phyloP scores from a whole-genome alignment of 2,113 vertebrate genomes.

The Ibidorhyncha struthersii region DNA sequence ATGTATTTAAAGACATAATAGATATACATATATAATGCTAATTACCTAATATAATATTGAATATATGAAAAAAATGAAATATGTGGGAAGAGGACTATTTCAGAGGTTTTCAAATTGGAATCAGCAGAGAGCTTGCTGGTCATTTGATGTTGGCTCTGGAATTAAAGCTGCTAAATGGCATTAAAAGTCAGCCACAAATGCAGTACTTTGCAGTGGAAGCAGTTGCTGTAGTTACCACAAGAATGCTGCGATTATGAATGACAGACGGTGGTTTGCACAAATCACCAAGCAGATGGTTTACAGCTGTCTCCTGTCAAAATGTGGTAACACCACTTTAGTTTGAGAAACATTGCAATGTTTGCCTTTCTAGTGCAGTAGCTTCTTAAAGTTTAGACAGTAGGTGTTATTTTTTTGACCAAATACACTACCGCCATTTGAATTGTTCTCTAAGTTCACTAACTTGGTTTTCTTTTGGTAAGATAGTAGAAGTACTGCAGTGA shows the following conservation, averaged over 20 bases:
- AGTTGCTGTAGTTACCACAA: background rate
- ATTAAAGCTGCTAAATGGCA: conserved; percentile 19
- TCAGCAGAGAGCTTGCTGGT: background rate
- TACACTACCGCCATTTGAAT: conserved; percentile 11
- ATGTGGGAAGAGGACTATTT: conserved; percentile 19
- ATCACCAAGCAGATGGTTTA: background rate
- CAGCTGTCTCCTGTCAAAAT: conserved; percentile 1
- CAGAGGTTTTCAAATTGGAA: conserved; percentile 6
- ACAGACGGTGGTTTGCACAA: background rate
- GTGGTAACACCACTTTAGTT: background rate
- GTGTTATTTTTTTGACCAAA: conserved; percentile 63
- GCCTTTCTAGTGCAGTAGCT: conserved; percentile 39
- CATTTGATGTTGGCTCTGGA: conserved; percentile 3
- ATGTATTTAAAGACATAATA: conserved; percentile 59
- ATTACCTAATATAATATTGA: conserved; percentile 51
- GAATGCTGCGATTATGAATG: background rate
- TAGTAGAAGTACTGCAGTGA: conserved; percentile 41
- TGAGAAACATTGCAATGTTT: conserved; percentile 42
- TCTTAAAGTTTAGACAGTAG: conserved; percentile 35
- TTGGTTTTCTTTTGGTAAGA: conserved; percentile 39
- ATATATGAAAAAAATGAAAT: conserved; percentile 51
- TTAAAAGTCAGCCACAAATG: conserved; percentile 20
- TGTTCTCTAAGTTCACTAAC: background rate
- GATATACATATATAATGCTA: conserved; percentile 47
- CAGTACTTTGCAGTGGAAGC: background rate